A percentile compares a stretch with the other conserved stretches of the same genome.
These are phyloP conservation scores for Macquaria australasica DNA, from an alignment of 2,113 vertebrate genomes.

Conservation along the genomic window DNA sequence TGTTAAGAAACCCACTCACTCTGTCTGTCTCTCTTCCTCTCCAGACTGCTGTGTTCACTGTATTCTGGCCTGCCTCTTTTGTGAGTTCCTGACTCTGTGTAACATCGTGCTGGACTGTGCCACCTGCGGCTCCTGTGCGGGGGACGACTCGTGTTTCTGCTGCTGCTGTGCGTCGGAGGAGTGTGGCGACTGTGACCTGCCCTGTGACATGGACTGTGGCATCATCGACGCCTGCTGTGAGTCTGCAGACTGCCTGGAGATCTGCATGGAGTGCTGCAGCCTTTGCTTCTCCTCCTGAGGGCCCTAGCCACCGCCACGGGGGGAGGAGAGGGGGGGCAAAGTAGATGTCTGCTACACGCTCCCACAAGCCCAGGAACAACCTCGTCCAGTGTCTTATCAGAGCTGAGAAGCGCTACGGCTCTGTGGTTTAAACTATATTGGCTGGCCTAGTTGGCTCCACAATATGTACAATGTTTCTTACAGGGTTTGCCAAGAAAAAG, in stretches of 20 bases:
- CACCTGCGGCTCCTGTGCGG: constrained; percentile 95
- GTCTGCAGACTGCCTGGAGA: constrained; percentile 98
- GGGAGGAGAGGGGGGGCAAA: constrained; percentile 10
- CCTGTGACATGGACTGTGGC: constrained; percentile 99
- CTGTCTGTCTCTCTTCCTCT: background rate
- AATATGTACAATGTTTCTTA: constrained; percentile 49
- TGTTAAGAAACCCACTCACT: background rate
- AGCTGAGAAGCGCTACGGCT: constrained; percentile 32
- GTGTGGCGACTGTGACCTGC: constrained; percentile 95
- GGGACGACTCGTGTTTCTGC: constrained; percentile 95
- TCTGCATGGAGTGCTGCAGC: constrained; percentile 99
- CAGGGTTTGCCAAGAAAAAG: constrained; percentile 57
- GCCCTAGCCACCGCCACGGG: constrained; percentile 13
- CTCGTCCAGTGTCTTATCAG: constrained; percentile 27
- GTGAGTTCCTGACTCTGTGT: constrained; percentile 97
- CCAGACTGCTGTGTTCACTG: constrained; percentile 98
- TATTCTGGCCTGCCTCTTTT: constrained; percentile 98
- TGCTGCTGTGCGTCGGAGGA: constrained; percentile 95
- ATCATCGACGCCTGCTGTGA: constrained; percentile 99
- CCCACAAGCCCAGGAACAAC: constrained; percentile 43
- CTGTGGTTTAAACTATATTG: constrained; percentile 45
- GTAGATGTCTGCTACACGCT: constrained; percentile 17
- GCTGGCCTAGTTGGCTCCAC: constrained; percentile 51
- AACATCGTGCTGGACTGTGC: constrained; percentile 97
- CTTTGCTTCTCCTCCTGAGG: constrained; percentile 98